These are phyloP conservation scores for Alfaro cultratus DNA, from an alignment of 2,797 vertebrate species.

Conservation along the genomic window DNA sequence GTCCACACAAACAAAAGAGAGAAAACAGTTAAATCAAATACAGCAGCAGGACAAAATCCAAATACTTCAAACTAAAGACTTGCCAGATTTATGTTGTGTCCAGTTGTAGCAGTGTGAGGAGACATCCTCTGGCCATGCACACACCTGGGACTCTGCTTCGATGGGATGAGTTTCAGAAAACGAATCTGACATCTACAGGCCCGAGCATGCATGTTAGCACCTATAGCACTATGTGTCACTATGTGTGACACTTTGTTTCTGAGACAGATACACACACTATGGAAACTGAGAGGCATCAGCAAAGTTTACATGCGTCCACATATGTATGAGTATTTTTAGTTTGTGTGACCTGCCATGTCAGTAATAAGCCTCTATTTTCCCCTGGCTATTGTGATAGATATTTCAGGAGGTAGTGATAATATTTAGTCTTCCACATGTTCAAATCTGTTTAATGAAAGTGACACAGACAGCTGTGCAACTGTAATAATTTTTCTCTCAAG, in stretches of 20 bases:
- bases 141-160: constrained; percentile 58
- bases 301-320: not conserved
- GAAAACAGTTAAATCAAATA: not conserved
- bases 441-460: not conserved
- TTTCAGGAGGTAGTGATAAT: not conserved
- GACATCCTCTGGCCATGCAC: constrained; percentile 28
- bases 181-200: constrained; percentile 37
- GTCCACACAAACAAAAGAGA: not conserved
- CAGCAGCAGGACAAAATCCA: not conserved
- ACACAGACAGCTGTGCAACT: not conserved
- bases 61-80: not conserved
- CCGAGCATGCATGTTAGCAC: constrained; percentile 19
- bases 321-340: not conserved
- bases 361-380: not conserved
- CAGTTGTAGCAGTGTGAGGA: constrained; percentile 27
- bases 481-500: not conserved
- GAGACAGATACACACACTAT: constrained; percentile 3
- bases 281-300: not conserved
- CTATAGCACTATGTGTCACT: constrained; percentile 38
- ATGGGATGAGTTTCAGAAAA: constrained; percentile 30
- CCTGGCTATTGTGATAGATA: not conserved
- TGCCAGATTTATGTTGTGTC: constrained; percentile 12
- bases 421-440: not conserved
- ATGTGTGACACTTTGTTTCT: constrained; percentile 35
- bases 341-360: not conserved